Evolutionary conservation across 2,797 vertebrate genomes (phyloP).

Genomic region (Tachyglossus aculeatus): DNA sequence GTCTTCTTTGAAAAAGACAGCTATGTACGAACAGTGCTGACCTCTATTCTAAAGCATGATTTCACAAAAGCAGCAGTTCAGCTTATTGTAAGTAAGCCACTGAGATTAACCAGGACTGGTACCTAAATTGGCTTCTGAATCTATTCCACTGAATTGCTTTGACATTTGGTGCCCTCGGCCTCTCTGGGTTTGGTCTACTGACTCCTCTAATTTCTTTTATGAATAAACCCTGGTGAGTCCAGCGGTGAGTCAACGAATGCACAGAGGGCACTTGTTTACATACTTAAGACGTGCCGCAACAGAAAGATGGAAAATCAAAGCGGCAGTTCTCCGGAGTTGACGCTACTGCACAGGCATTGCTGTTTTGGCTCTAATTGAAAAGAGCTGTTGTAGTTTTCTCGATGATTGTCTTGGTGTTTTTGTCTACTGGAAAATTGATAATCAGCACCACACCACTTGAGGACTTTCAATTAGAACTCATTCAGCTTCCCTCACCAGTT

Average conservation of each 20-base stretch:
- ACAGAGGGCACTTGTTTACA: background rate
- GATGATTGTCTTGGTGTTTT: too few species aligned
- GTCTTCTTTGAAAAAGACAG: background rate
- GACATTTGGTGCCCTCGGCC: background rate
- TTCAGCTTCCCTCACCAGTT: too few species aligned
- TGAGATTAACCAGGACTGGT: background rate
- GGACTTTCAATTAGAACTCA: too few species aligned
- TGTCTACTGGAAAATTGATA: too few species aligned
- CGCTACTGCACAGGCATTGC: background rate
- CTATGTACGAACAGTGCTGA: background rate
- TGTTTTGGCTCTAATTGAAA: slow-evolving; percentile 1
- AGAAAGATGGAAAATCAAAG: background rate
- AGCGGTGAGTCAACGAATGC: slow-evolving; percentile 12
- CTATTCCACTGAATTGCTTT: background rate
- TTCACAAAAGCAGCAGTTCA: background rate
- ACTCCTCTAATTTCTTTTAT: slow-evolving; percentile 13
- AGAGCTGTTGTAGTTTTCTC: too few species aligned
- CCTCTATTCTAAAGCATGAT: background rate
- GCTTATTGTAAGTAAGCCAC: background rate
- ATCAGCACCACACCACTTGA: too few species aligned
- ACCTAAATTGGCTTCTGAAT: background rate
- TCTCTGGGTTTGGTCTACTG: background rate
- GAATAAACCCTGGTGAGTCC: background rate
- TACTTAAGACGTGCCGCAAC: slow-evolving; percentile 1
- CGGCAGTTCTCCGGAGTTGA: background rate